These are phyloP conservation scores for Valencia hispanica DNA, from an alignment of 2,797 vertebrate genomes.

Conservation along the genomic window DNA sequence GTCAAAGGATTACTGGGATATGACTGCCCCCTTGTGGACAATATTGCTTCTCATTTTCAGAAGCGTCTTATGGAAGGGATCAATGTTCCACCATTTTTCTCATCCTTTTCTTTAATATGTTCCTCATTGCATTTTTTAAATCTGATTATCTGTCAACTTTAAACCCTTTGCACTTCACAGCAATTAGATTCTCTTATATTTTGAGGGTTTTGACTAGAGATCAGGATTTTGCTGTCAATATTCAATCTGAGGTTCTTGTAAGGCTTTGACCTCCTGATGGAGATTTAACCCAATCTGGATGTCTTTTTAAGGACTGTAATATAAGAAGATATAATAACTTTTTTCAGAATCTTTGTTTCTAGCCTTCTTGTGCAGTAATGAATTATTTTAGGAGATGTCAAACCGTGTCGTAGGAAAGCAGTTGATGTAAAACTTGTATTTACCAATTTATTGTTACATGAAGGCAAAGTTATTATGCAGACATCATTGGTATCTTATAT, in stretches of 20 bases:
- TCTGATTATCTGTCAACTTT: not conserved
- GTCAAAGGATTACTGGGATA: slow-evolving; percentile 14
- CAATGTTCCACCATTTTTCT: not conserved
- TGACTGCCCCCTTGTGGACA: slow-evolving; percentile 65
- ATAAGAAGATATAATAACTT: not conserved
- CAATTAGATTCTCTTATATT: not conserved
- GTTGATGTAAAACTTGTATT: no score
- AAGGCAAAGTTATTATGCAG: no score
- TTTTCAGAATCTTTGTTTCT: not conserved
- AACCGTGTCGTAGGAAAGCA: no score
- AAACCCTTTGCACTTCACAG: slow-evolving; percentile 6
- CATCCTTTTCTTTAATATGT: not conserved
- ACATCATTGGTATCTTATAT: not conserved
- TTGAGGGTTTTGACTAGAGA: not conserved
- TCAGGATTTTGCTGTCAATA: no score
- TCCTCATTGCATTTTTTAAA: not conserved
- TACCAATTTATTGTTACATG: no score
- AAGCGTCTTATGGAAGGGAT: not conserved
- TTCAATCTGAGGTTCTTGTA: no score
- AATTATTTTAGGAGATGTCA: no score
- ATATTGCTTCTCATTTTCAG: not conserved
- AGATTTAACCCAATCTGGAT: not conserved
- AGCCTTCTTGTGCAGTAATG: not conserved
- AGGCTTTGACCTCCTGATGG: no score
- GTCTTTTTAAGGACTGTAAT: not conserved